phyloP scores from a whole-genome alignment of 2,797 vertebrate genomes.

The Eptatretus atami region DNA sequence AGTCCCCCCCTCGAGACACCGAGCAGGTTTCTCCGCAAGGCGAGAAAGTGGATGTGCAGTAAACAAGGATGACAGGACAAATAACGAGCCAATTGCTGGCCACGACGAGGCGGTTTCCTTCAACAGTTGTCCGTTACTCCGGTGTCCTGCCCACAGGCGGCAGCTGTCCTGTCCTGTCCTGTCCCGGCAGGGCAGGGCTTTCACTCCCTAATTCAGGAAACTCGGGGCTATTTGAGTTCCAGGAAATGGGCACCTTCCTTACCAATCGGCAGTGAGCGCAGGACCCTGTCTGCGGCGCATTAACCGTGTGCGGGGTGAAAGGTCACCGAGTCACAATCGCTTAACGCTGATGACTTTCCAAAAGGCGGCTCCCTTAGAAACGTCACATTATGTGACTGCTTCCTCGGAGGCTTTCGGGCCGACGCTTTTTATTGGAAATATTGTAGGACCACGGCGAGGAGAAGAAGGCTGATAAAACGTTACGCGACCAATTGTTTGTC shows the following conservation, averaged over 20 bases:
- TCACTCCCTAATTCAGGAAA: neutral
- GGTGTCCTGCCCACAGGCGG: neutral
- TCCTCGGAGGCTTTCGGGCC: too few species aligned
- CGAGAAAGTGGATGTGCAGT: neutral
- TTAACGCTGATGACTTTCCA: neutral
- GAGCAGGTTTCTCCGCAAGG: neutral
- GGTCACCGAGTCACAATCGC: conserved; percentile 1
- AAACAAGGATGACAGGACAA: neutral
- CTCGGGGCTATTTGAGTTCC: conserved; percentile 2
- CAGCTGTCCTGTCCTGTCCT: too few species aligned
- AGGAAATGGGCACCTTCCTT: conserved; percentile 5
- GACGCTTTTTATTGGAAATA: too few species aligned
- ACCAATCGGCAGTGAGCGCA: neutral
- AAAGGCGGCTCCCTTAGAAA: too few species aligned
- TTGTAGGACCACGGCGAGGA: too few species aligned
- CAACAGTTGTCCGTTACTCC: neutral
- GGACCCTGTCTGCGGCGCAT: neutral
- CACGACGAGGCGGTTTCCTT: neutral
- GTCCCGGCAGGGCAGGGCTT: too few species aligned
- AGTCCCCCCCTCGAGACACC: too few species aligned
- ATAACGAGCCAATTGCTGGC: neutral
- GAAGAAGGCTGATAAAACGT: too few species aligned
- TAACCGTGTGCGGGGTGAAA: neutral
- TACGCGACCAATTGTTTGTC: too few species aligned
- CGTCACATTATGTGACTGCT: too few species aligned